Base-by-base conservation (phyloP, 2,888 invertebrate genomes). In the Habroteleia sp. region DNA sequence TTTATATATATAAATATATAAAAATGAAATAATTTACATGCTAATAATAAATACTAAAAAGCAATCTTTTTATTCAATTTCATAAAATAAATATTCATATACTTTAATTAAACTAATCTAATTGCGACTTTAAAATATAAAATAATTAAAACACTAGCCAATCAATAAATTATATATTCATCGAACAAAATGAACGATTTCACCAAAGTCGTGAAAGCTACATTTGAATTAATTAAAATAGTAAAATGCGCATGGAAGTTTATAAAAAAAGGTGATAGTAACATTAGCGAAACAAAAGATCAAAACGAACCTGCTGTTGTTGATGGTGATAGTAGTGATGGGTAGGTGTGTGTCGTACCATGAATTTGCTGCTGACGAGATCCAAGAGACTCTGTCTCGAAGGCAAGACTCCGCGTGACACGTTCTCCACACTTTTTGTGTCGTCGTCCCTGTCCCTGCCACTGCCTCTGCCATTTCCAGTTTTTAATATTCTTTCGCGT, bases 321-420 rank as follows among this genome's bases (percentile, higher is more conserved):
- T 87, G 87, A 58, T 82, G 83, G 73, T 88, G 85, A 79, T 86
- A 86, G 78, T 87, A 85, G 77, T 85, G 84, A 76, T 87, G 86
- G 42, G 85, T 86, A 52, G 87, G 85, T 62, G 85, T 87, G 76
- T 86, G 86, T 74, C 85, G 83, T 54, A 83, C 82, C 82, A 87
- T 85, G 77, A 86, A 84, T 82, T 85, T 88, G 68, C 84, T 82
- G 79, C 87, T 85, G 82, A 88, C 87, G 76, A 87, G 83, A 72
- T 88, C 88, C 72, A 88, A 78, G 42, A 88, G 83, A 69, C 87
- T 88, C 75, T 88, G 88, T 78, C 85, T 84, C 39, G 87, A 87
- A 44, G 86, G 83, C 50, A 85, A 42, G 27, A 80, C 82, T 46
- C 84, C 81, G 46, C 85, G 82, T 72, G 86, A 85, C 31, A 86